These are phyloP conservation scores for Drosophila pegasa DNA, from an alignment of 2,888 invertebrate species.

Conservation along the genomic window DNA sequence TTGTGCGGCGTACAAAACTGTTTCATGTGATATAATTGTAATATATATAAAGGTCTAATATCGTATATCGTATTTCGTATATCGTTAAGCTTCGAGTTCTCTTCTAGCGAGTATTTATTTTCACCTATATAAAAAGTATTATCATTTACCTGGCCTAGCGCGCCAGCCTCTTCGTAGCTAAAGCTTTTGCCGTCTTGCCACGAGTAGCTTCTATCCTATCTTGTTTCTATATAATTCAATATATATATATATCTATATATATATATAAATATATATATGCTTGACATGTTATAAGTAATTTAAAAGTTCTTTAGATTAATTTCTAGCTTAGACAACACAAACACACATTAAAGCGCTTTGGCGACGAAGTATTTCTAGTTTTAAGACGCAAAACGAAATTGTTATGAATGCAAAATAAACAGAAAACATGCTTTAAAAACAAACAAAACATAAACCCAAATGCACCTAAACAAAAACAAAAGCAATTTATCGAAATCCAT, in stretches of 20 bases:
- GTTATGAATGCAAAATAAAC: slow-evolving; percentile 37
- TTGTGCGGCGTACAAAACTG: slow-evolving; percentile 65
- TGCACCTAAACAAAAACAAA: slow-evolving; percentile 51
- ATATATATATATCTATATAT: not conserved
- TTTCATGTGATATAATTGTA: slow-evolving; percentile 83
- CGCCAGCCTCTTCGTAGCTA: not conserved
- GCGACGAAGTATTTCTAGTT: slow-evolving; percentile 74
- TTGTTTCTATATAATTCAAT: slow-evolving; percentile 27
- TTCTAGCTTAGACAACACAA: slow-evolving; percentile 51
- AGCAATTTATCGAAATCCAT: slow-evolving; percentile 65
- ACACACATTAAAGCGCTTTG: slow-evolving; percentile 51
- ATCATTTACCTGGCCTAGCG: not conserved
- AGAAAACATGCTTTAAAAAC: slow-evolving; percentile 28
- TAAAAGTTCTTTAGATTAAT: slow-evolving; percentile 71
- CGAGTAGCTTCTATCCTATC: slow-evolving; percentile 10
- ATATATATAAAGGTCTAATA: slow-evolving; percentile 42
- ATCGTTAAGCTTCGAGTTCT: slow-evolving; percentile 47
- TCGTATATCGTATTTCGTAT: slow-evolving; percentile 20
- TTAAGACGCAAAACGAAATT: slow-evolving; percentile 57
- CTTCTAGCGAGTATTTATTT: slow-evolving; percentile 28
- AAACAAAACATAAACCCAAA: slow-evolving; percentile 29
- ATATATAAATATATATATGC: slow-evolving; percentile 14
- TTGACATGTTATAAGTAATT: slow-evolving; percentile 69
- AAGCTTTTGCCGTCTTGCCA: slow-evolving; percentile 31
- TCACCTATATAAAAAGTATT: slow-evolving; percentile 39